A percentile compares a stretch with the other conserved stretches of the same genome.
These are phyloP conservation scores for Micromussa lordhowensis DNA, from an alignment of 92 coral and sea anemone genomes.

Conservation along the genomic window DNA sequence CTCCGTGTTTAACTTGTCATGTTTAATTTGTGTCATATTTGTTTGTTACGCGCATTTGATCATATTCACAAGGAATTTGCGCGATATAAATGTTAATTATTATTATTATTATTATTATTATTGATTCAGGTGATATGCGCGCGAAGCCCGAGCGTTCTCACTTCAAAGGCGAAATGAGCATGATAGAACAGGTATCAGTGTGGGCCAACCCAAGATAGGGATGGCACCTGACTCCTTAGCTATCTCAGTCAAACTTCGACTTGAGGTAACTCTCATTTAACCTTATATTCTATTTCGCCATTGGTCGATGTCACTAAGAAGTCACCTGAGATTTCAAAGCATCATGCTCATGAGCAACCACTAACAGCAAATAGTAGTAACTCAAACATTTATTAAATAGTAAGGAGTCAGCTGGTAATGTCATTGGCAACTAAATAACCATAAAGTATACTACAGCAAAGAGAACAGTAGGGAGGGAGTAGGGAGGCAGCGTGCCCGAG, in stretches of 20 bases:
- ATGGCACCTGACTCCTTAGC: not conserved
- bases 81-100: too few species aligned
- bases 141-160: not conserved
- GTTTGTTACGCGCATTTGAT: too few species aligned
- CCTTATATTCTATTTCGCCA: not conserved
- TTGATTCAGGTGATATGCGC: too few species aligned
- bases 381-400: conserved; percentile 10
- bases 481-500: too few species aligned
- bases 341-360: conserved; percentile 19
- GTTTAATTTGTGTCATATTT: too few species aligned
- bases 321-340: not conserved
- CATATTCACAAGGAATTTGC: too few species aligned
- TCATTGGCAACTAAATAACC: not conserved
- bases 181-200: conserved; percentile 1
- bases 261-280: not conserved
- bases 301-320: too few species aligned
- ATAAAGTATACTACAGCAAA: not conserved
- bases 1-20: too few species aligned
- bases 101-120: too few species aligned
- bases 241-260: not conserved
- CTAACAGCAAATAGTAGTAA: conserved; percentile 5
- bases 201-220: conserved; percentile 11
- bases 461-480: not conserved
- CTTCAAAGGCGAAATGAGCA: conserved; percentile 7
- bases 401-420: not conserved